Evolutionary conservation across 2,113 vertebrate genomes (phyloP), one percentile per base, ranked within the genome.

Genomic region (Xerus inauris): DNA sequence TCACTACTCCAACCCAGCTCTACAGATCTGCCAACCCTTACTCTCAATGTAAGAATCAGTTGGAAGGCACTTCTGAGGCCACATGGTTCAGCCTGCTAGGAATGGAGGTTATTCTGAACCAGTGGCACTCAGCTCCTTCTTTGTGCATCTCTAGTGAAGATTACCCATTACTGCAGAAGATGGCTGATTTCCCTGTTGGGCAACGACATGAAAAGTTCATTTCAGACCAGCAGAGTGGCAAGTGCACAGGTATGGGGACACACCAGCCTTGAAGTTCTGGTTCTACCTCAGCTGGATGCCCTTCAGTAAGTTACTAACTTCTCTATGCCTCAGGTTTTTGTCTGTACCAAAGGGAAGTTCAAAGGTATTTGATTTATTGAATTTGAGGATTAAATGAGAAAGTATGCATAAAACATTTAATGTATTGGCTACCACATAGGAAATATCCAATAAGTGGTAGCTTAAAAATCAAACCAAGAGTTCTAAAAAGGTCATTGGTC

Each of bases 361-460:
- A 57, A 6, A 80, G n/a, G 32, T 45, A 91, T 32, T 75, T 47
- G 35, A 30, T 19, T 79, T 28, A 22, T 67, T 83, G 10, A 49
- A 49, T 90, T 62, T 88, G 76, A 87, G 4, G 4, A 76, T 77
- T 87, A 59, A 92, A 72, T 45, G 16, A 94, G 3, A 79, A 91
- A 81, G 64, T 65, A 64, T 5, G 28, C 32, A 16, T 17, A 92
- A 42, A 89, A 24, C 30, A 76, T 76, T 91, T 57, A 67, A 5
- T 57, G 8, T 57, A 19, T 73, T 88, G 1, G 45, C 67, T 72
- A 26, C 11, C 9, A 72, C 4, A 45, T 65, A 59, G 45, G 62
- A 93, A 93, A 89, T 80, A 87, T 8, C 26, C 28, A 82, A 8
- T 65, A 87, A 94, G 38, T 82, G 54, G 24, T 73, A 89, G 26